phyloP scores from a whole-genome alignment of 1,140 invertebrate genomes.

The Pinna nobilis region DNA sequence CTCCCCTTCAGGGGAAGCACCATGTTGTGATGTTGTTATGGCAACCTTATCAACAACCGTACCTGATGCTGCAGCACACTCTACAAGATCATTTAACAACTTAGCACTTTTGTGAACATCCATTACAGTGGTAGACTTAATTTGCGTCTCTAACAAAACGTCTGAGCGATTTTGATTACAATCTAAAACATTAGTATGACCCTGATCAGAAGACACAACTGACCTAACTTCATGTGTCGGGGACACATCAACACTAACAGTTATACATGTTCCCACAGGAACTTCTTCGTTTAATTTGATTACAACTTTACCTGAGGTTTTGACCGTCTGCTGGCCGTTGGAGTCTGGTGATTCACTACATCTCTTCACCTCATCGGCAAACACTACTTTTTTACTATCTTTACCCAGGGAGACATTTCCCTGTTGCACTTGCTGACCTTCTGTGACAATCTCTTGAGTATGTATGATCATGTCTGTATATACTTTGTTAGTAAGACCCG shows the following conservation, averaged over 20 bases:
- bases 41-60: not conserved
- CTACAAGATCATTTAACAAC: not conserved
- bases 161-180: not conserved
- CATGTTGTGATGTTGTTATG: not conserved
- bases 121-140: not conserved
- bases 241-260: conserved; percentile 37
- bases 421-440: not conserved
- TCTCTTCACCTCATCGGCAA: conserved; percentile 34
- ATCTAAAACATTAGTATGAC: not conserved
- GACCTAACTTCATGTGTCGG: conserved; percentile 5
- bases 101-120: not conserved
- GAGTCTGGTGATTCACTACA: conserved; percentile 1
- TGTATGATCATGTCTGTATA: not conserved
- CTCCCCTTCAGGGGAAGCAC: not conserved
- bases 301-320: conserved; percentile 29
- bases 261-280: conserved; percentile 36
- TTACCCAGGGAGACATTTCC: conserved; percentile 9
- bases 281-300: conserved; percentile 38
- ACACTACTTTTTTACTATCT: conserved; percentile 39
- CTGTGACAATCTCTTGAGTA: not conserved
- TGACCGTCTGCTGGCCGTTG: conserved; percentile 3
- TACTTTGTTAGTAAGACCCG: not conserved
- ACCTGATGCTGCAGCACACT: conserved; percentile 12
- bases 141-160: not conserved
- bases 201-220: too few species aligned